phyloP scores from a whole-genome alignment of 2,888 invertebrate genomes.

The Parnassius mnemosyne region DNA sequence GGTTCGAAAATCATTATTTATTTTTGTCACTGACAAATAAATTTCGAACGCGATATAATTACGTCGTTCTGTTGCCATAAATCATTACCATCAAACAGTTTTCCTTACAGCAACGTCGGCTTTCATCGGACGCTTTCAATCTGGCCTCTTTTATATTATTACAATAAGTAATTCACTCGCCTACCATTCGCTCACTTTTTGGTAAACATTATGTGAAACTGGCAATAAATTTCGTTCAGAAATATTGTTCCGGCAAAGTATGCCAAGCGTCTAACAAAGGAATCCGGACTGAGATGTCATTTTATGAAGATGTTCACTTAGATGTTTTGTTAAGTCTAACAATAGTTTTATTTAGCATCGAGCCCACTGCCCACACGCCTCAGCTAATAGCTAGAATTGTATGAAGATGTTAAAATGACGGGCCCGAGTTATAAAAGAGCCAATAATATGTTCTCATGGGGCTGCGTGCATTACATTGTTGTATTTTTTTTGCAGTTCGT shows the following conservation, averaged over 20 bases:
- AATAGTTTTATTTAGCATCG: slow-evolving; percentile 78
- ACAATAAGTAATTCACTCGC: slow-evolving; percentile 77
- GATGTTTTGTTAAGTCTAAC: slow-evolving; percentile 72
- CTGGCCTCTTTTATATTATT: slow-evolving; percentile 76
- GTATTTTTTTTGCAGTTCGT: slow-evolving; percentile 58
- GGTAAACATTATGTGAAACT: slow-evolving; percentile 76
- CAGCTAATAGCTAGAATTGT: slow-evolving; percentile 75
- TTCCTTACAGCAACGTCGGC: slow-evolving; percentile 58
- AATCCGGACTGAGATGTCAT: slow-evolving; percentile 54
- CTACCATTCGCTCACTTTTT: slow-evolving; percentile 73
- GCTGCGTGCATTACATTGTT: slow-evolving; percentile 72
- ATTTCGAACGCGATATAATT: slow-evolving; percentile 66
- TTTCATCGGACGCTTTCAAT: slow-evolving; percentile 77
- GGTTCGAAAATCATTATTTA: slow-evolving; percentile 50
- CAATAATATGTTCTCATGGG: slow-evolving; percentile 78
- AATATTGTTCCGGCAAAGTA: slow-evolving; percentile 58
- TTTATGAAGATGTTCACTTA: slow-evolving; percentile 78
- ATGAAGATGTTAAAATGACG: slow-evolving; percentile 78
- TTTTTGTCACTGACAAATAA: slow-evolving; percentile 53
- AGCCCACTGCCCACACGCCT: slow-evolving; percentile 79
- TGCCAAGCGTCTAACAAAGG: slow-evolving; percentile 60
- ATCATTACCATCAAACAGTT: slow-evolving; percentile 76
- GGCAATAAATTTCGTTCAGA: slow-evolving; percentile 75
- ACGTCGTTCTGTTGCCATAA: slow-evolving; percentile 72
- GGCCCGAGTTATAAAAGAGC: slow-evolving; percentile 66